Percentiles rank a stretch among this genome's conserved stretches.
phyloP scores from a whole-genome alignment of 2,888 invertebrate species.

The Tetrapedia diversipes region DNA sequence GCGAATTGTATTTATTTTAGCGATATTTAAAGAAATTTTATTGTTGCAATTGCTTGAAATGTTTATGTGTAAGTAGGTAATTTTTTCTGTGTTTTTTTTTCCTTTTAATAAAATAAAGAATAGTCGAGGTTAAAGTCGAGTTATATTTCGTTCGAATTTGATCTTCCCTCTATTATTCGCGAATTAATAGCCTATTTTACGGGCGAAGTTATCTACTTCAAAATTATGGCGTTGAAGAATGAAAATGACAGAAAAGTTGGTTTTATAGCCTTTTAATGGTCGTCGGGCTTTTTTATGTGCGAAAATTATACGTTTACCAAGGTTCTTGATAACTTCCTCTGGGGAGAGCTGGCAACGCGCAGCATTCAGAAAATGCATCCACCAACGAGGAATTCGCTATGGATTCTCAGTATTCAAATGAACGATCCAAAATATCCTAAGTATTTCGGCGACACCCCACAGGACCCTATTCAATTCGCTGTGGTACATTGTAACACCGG shows the following conservation, averaged over 20 bases:
- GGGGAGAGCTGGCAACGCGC: background rate
- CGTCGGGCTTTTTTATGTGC: background rate
- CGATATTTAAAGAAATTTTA: no score
- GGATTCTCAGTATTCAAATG: conserved; percentile 33
- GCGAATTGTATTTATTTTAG: no score
- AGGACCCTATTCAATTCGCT: conserved; percentile 21
- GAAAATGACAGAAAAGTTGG: background rate
- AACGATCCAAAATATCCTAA: conserved; percentile 43
- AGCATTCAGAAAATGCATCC: conserved; percentile 22
- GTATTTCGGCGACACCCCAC: conserved; percentile 33
- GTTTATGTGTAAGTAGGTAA: no score
- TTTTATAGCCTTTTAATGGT: background rate
- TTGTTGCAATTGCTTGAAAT: no score
- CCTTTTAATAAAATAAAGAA: no score
- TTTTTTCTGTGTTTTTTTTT: no score
- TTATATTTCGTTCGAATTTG: background rate
- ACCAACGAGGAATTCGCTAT: background rate
- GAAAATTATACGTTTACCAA: background rate
- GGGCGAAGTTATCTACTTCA: background rate
- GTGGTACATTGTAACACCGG: conserved; percentile 20
- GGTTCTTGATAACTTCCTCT: background rate
- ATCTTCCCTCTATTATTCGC: background rate
- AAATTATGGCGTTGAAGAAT: background rate
- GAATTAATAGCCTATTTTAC: background rate
- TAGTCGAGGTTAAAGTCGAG: no score